Conservation (phyloP, 1,140 invertebrate genomes). For the Eubasilissa regina region DNA sequence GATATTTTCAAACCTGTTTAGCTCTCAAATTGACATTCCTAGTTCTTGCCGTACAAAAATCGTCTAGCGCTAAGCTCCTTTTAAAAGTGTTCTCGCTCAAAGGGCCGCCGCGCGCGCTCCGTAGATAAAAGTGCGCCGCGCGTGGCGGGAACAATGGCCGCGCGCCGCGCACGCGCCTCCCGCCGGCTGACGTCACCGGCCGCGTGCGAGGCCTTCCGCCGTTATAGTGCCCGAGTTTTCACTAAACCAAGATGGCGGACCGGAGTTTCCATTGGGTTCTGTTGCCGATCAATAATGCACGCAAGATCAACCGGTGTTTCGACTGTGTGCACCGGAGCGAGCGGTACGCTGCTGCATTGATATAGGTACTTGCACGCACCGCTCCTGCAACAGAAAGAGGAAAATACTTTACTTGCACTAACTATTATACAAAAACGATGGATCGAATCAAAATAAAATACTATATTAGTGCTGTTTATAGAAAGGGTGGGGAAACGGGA, state of each 20-base stretch:
- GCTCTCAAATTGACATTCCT: too few species aligned
- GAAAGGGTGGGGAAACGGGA: too few species aligned
- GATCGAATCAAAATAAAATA: too few species aligned
- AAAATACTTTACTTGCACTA: too few species aligned
- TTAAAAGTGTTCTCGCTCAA: slow-evolving; percentile 32
- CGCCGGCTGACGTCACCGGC: slow-evolving; percentile 22
- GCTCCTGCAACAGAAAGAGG: too few species aligned
- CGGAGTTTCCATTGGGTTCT: slow-evolving; percentile 15
- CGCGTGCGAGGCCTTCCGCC: slow-evolving; percentile 38
- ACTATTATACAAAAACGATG: too few species aligned
- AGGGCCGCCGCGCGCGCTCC: slow-evolving; percentile 29
- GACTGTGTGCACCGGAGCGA: too few species aligned
- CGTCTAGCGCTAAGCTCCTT: slow-evolving; percentile 31
- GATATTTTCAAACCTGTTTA: too few species aligned
- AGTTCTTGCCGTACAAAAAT: slow-evolving; percentile 3
- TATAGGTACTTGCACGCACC: neutral
- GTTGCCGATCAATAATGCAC: slow-evolving; percentile 33
- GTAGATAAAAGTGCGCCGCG: slow-evolving; percentile 42
- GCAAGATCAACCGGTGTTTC: slow-evolving; percentile 4
- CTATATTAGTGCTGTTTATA: too few species aligned
- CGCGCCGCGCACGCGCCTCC: slow-evolving; percentile 29
- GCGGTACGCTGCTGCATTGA: neutral
- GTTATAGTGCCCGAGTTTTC: slow-evolving; percentile 45
- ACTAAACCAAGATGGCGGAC: slow-evolving; percentile 44
- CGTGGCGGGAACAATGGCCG: slow-evolving; percentile 30